Percentiles rank a stretch among this genome's conserved stretches.
Evolutionary conservation across 2,888 invertebrate genomes (phyloP).

Genomic region (Panzeria rudis): DNA sequence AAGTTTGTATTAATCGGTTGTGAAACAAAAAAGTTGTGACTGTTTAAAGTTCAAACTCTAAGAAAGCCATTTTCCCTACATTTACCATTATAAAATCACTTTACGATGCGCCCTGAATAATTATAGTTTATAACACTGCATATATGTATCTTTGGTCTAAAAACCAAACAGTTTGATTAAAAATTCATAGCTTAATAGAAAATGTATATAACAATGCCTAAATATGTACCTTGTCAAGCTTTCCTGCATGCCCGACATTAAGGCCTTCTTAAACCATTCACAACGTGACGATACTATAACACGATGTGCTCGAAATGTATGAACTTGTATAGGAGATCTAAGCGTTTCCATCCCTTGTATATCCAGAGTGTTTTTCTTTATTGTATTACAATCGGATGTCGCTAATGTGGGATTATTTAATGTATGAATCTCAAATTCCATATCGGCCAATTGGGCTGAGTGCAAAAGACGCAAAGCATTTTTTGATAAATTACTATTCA

Average conservation of each 20-base stretch:
- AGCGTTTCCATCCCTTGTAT: constrained; percentile 51
- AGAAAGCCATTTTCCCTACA: no score
- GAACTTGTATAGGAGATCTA: constrained; percentile 76
- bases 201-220: neutral
- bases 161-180: no score
- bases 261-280: constrained; percentile 88
- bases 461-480: constrained; percentile 86
- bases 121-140: no score
- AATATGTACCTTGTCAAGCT: constrained; percentile 87
- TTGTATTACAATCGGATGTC: constrained; percentile 26
- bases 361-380: constrained; percentile 58
- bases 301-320: constrained; percentile 86
- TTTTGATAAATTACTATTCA: constrained; percentile 85
- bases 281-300: constrained; percentile 88
- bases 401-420: constrained; percentile 47
- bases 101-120: no score
- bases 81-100: no score
- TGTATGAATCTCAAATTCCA: constrained; percentile 86
- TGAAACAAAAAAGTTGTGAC: no score
- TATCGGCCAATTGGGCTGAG: constrained; percentile 86
- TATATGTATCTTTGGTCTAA: no score
- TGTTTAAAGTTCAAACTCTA: no score
- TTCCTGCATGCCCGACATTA: constrained; percentile 89
- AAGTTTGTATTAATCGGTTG: no score
- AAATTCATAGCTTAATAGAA: no score